Percentiles rank a stretch among this genome's conserved stretches.
phyloP scores from a whole-genome alignment of 1,140 invertebrate species.

The Zeugodacus cucurbitae region DNA sequence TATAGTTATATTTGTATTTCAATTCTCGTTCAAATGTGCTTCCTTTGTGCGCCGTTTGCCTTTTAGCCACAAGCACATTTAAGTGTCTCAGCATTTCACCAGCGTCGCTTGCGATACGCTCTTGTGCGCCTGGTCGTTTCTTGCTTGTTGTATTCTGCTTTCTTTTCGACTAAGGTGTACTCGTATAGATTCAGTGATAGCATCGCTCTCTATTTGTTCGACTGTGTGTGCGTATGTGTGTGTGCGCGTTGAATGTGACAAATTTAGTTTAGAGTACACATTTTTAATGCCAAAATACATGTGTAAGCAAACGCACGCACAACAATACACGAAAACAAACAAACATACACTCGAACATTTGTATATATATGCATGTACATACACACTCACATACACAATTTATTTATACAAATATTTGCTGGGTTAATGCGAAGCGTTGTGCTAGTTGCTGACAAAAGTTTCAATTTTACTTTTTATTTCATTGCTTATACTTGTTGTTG shows the following conservation, averaged over 20 bases:
- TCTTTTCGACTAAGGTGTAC: neutral
- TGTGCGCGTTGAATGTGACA: neutral
- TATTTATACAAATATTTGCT: neutral
- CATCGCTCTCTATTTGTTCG: neutral
- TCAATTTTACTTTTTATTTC: conserved; percentile 8
- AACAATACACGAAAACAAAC: neutral
- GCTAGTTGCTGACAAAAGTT: neutral
- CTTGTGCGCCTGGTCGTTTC: neutral
- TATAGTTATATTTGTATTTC: no score
- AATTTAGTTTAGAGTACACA: neutral
- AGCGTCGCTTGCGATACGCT: neutral
- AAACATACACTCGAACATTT: no score
- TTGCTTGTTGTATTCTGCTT: conserved; percentile 10
- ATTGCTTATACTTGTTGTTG: neutral
- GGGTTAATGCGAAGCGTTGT: neutral
- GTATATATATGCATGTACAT: no score
- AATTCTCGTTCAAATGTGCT: neutral
- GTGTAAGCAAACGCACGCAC: neutral
- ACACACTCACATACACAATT: neutral
- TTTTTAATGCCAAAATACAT: neutral
- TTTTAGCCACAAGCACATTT: neutral
- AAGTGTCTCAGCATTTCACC: conserved; percentile 10
- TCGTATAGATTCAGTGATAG: neutral
- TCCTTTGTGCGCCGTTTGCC: neutral
- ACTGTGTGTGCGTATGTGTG: neutral